Evolutionary conservation across 2,797 vertebrate species (phyloP).

Genomic region (Oophaga sylvatica): DNA sequence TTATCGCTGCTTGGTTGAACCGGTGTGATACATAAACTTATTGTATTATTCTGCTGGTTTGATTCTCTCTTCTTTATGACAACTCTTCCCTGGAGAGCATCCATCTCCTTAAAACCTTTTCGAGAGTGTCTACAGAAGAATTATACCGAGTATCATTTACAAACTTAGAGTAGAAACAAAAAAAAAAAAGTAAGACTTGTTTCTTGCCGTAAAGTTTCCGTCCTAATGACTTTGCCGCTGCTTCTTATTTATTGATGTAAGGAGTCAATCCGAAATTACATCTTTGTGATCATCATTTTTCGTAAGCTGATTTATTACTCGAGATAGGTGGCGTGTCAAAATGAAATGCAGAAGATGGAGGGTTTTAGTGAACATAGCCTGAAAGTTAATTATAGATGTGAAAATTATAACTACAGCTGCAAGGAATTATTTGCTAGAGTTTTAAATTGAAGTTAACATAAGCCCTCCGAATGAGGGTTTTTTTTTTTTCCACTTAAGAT

Average conservation of each 20-base stretch:
- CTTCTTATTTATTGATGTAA: conserved; percentile 43
- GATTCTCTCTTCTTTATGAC: conserved; percentile 87
- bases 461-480: conserved; percentile 53
- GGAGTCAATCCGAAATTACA: conserved; percentile 53
- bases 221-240: conserved; percentile 62
- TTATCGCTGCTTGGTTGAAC: conserved; percentile 82
- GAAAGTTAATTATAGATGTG: conserved; percentile 62
- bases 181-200: conserved; percentile 66
- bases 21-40: conserved; percentile 81
- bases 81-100: conserved; percentile 82
- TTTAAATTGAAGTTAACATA: conserved; percentile 61
- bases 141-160: conserved; percentile 74
- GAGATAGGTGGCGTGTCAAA: conserved; percentile 55
- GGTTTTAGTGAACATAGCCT: conserved; percentile 48
- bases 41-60: conserved; percentile 87
- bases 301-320: conserved; percentile 42
- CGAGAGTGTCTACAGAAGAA: conserved; percentile 67
- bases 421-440: conserved; percentile 64
- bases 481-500: conserved; percentile 38
- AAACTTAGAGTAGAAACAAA: conserved; percentile 69
- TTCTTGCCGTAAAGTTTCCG: conserved; percentile 64
- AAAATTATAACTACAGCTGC: conserved; percentile 64
- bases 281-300: conserved; percentile 50
- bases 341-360: conserved; percentile 33
- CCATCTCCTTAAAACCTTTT: conserved; percentile 75